Conservation (phyloP, 1,140 invertebrate genomes). For the Drosophila rhopaloa region DNA sequence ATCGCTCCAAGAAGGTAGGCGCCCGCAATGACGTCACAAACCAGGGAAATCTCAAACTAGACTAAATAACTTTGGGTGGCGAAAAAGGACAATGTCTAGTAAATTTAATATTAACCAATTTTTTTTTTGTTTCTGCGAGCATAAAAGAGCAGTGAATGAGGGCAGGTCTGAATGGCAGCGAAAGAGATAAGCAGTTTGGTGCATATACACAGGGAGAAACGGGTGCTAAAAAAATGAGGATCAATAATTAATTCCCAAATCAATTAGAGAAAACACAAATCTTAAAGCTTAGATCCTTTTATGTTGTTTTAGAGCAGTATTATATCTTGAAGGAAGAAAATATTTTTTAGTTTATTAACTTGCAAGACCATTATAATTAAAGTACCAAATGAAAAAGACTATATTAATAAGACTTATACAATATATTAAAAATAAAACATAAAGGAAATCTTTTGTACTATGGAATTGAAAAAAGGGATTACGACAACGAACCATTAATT, state of each 20-base stretch:
- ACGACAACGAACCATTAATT: too few species aligned
- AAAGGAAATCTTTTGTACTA: not conserved
- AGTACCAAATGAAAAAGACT: slow-evolving; percentile 1
- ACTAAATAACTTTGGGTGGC: slow-evolving; percentile 15
- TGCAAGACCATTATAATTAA: not conserved
- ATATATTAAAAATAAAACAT: slow-evolving; percentile 2
- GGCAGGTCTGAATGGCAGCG: slow-evolving; percentile 17
- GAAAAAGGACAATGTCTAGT: slow-evolving; percentile 14
- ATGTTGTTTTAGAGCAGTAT: slow-evolving; percentile 5
- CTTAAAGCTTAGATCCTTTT: not conserved
- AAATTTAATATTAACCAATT: slow-evolving; percentile 1
- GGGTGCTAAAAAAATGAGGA: not conserved
- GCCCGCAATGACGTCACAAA: slow-evolving; percentile 63
- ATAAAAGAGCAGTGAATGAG: slow-evolving; percentile 12
- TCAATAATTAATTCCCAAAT: not conserved
- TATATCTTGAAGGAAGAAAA: not conserved
- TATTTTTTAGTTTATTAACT: not conserved
- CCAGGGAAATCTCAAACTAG: slow-evolving; percentile 77
- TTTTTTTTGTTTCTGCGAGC: slow-evolving; percentile 7
- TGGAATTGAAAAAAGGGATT: not conserved
- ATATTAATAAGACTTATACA: slow-evolving; percentile 6
- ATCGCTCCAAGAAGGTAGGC: slow-evolving; percentile 73
- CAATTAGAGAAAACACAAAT: not conserved
- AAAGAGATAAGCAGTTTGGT: slow-evolving; percentile 7
- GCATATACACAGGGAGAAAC: slow-evolving; percentile 14